phyloP scores from a whole-genome alignment of 2,113 vertebrate genomes.

The Sapajus apella region DNA sequence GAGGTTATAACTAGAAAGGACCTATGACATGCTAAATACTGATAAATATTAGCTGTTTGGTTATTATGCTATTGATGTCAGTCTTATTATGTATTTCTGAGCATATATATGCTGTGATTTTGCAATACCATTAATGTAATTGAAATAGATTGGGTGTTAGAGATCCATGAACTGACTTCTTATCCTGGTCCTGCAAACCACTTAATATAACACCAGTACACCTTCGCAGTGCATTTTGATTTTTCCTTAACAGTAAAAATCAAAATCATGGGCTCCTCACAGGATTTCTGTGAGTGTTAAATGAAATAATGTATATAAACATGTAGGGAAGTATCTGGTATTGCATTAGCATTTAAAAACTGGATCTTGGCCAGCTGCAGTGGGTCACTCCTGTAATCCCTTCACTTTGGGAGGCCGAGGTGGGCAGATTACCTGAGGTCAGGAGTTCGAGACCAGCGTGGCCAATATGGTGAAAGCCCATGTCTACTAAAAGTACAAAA shows the following conservation, averaged over 20 bases:
- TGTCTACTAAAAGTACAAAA: no score
- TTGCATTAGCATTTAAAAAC: not conserved
- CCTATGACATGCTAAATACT: not conserved
- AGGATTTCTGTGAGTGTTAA: not conserved
- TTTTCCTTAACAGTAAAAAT: not conserved
- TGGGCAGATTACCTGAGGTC: no score
- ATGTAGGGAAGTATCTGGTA: not conserved
- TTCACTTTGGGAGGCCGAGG: no score
- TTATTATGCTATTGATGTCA: not conserved
- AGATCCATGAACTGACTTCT: not conserved
- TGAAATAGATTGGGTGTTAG: not conserved
- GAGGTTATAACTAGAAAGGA: not conserved
- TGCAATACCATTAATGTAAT: not conserved
- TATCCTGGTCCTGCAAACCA: not conserved
- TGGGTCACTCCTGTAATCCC: no score
- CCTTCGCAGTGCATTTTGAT: no score
- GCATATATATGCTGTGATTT: not conserved
- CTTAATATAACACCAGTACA: not conserved
- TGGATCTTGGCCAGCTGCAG: not conserved
- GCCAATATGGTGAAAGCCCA: no score
- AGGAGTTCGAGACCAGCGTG: no score
- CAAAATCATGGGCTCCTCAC: not conserved
- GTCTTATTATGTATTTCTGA: not conserved
- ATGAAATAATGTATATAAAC: not conserved
- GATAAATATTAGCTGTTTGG: not conserved